A percentile compares a stretch with the other conserved stretches of the same genome.
These are phyloP conservation scores for Ostrea edulis DNA, from an alignment of 1,140 invertebrate species.

Conservation along the genomic window DNA sequence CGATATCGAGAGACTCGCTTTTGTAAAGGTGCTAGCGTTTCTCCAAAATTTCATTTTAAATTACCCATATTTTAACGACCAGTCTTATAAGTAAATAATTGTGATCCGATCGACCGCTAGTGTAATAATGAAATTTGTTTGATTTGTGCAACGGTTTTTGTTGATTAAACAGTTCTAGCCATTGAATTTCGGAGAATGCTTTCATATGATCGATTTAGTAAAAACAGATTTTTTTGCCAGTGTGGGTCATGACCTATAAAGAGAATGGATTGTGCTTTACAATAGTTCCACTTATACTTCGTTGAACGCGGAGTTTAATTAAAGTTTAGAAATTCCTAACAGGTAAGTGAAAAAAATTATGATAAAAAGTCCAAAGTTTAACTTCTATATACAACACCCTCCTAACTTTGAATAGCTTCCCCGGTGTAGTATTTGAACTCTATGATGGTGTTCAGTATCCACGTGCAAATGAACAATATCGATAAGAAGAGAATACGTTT, in stretches of 20 bases:
- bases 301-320: neutral
- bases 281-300: neutral
- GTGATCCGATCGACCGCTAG: neutral
- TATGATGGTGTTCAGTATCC: neutral
- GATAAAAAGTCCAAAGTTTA: neutral
- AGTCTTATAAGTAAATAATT: neutral
- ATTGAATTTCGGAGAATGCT: slow-evolving; percentile 25
- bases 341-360: slow-evolving; percentile 15
- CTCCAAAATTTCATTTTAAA: slow-evolving; percentile 19
- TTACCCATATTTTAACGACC: slow-evolving; percentile 33
- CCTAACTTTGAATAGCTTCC: neutral
- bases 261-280: neutral
- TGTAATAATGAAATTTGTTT: slow-evolving; percentile 30
- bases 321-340: neutral
- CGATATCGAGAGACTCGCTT: neutral
- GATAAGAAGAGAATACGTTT: neutral
- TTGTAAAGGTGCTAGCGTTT: slow-evolving; percentile 2
- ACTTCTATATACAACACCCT: neutral
- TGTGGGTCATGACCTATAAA: neutral
- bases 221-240: neutral
- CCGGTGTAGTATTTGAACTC: neutral
- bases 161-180: neutral
- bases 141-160: slow-evolving; percentile 6
- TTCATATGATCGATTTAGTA: slow-evolving; percentile 19
- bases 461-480: neutral